These are phyloP conservation scores for Cheilosia variabilis DNA, from an alignment of 2,888 invertebrate species.

Conservation along the genomic window DNA sequence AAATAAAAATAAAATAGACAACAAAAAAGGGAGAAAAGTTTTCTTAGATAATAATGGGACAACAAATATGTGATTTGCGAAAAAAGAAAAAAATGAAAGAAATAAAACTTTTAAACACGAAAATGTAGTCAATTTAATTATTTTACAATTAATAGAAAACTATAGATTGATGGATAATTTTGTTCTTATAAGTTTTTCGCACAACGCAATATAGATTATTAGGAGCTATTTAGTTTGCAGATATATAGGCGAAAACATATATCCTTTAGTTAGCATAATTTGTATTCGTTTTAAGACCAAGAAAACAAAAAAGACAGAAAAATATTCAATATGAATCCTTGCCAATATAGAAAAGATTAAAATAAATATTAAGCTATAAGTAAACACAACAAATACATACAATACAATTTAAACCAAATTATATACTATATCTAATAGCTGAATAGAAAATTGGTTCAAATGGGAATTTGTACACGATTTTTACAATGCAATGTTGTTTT, in stretches of 20 bases:
- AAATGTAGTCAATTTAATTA: slow-evolving; percentile 66
- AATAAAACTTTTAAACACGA: slow-evolving; percentile 24
- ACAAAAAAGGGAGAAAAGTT: slow-evolving; percentile 30
- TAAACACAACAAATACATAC: slow-evolving; percentile 25
- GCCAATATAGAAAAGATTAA: slow-evolving; percentile 67
- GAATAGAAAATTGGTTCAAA: slow-evolving; percentile 21
- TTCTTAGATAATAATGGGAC: slow-evolving; percentile 64
- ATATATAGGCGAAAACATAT: too few relatives aligned
- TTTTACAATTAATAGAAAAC: slow-evolving; percentile 46
- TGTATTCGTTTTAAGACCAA: slow-evolving; percentile 20
- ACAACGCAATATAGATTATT: slow-evolving; percentile 11
- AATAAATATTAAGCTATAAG: slow-evolving; percentile 37
- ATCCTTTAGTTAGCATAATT: slow-evolving; percentile 1
- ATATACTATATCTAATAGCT: slow-evolving; percentile 4
- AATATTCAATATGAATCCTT: slow-evolving; percentile 61
- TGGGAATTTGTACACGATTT: not conserved
- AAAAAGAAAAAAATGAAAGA: slow-evolving; percentile 28
- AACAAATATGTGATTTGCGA: slow-evolving; percentile 68
- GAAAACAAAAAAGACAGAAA: slow-evolving; percentile 4
- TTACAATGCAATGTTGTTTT: not conserved
- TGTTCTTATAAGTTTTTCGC: not conserved
- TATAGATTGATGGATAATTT: slow-evolving; percentile 5
- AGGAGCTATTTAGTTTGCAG: not conserved
- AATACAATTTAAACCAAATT: slow-evolving; percentile 1
- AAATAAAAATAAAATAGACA: slow-evolving; percentile 1